phyloP scores from a whole-genome alignment of 2,113 vertebrate genomes.

The Microcebus griseorufus region DNA sequence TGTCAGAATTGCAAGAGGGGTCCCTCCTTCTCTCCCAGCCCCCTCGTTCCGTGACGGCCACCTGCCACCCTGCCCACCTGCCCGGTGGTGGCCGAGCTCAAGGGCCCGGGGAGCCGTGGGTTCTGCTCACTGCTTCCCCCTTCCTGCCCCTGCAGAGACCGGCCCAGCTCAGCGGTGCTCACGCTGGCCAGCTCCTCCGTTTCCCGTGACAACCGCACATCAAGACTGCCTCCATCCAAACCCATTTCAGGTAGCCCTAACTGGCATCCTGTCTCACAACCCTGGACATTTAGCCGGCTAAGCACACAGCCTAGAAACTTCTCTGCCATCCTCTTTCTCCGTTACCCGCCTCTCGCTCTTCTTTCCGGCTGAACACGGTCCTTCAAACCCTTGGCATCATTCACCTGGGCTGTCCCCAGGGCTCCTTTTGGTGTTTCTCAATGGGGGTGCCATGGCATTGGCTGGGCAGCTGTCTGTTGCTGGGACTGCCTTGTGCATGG shows the following conservation, averaged over 20 bases:
- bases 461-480: rapidly evolving
- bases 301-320: neutral
- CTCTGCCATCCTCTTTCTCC: rapidly evolving
- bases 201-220: neutral
- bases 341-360: neutral
- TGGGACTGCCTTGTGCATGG: neutral
- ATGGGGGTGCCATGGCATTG: rapidly evolving
- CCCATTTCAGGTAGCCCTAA: neutral
- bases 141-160: neutral
- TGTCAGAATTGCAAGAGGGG: neutral
- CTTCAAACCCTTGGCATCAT: rapidly evolving
- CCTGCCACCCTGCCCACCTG: neutral
- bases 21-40: neutral
- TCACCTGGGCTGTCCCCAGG: neutral
- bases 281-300: neutral
- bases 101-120: rapidly evolving
- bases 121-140: neutral
- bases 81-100: rapidly evolving
- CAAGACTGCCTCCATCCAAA: neutral
- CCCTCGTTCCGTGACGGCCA: rapidly evolving
- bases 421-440: neutral
- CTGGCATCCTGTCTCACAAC: neutral
- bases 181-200: rapidly evolving
- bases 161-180: neutral
- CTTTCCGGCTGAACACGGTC: no score